These are phyloP conservation scores for Pyrrhia umbra DNA, from an alignment of 2,888 invertebrate genomes.

Conservation along the genomic window DNA sequence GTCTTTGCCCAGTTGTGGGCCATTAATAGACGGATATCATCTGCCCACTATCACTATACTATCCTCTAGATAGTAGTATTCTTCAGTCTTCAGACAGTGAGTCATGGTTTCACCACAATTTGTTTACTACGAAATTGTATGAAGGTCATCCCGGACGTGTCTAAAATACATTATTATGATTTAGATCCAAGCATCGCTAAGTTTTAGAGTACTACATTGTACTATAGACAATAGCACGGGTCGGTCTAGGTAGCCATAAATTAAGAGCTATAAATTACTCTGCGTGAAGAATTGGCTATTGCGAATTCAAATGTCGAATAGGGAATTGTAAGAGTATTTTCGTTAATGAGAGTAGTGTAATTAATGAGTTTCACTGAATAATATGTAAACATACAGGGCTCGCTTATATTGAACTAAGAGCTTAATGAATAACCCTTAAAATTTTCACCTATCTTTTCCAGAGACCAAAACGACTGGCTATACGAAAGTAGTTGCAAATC, in stretches of 20 bases:
- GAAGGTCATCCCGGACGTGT: slow-evolving; percentile 28
- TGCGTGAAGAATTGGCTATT: not conserved
- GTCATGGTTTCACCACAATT: slow-evolving; percentile 38
- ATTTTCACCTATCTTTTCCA: too few relatives aligned
- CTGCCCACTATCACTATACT: too few relatives aligned
- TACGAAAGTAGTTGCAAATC: too few relatives aligned
- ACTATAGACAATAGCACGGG: not conserved
- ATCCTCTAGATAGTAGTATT: too few relatives aligned
- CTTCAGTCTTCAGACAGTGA: too few relatives aligned
- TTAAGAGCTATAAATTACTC: not conserved
- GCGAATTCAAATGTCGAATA: not conserved
- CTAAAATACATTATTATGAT: slow-evolving; percentile 5
- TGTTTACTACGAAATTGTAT: slow-evolving; percentile 41
- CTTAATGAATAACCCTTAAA: too few relatives aligned
- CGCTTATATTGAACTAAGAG: too few relatives aligned
- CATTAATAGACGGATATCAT: too few relatives aligned
- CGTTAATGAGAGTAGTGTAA: too few relatives aligned
- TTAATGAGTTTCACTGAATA: not conserved
- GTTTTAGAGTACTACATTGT: slow-evolving; percentile 14
- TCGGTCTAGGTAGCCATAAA: not conserved
- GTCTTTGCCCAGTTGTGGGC: too few relatives aligned
- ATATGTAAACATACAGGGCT: not conserved
- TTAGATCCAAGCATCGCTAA: slow-evolving; percentile 1
- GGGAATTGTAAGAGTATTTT: not conserved
- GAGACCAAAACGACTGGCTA: too few relatives aligned